These are phyloP conservation scores for Euura saliciscinereae DNA, from an alignment of 1,140 invertebrate genomes.

Conservation along the genomic window DNA sequence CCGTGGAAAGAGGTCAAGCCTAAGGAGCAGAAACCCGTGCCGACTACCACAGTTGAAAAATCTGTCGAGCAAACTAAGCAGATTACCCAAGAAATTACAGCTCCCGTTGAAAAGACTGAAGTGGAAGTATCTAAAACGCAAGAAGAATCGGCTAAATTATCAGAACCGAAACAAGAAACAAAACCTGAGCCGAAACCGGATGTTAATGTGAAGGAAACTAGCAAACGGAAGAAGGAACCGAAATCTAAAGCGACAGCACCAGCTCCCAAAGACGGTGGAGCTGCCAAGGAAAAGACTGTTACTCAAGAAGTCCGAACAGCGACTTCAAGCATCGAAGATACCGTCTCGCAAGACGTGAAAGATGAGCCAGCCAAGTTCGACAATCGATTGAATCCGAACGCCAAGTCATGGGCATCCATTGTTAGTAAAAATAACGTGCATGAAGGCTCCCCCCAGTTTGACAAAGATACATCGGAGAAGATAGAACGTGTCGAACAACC, in stretches of 20 bases:
- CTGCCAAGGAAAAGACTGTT: slow-evolving; percentile 26
- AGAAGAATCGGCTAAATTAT: slow-evolving; percentile 12
- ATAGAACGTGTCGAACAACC: slow-evolving; percentile 6
- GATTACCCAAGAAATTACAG: slow-evolving; percentile 13
- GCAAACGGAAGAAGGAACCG: slow-evolving; percentile 18
- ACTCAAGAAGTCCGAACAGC: slow-evolving; percentile 19
- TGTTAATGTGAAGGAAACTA: slow-evolving; percentile 3
- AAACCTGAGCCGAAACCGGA: slow-evolving; percentile 11
- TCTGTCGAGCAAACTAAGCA: slow-evolving; percentile 12
- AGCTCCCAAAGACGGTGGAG: slow-evolving; percentile 18
- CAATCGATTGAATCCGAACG: slow-evolving; percentile 21
- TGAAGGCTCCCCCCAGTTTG: not conserved
- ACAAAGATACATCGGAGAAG: not conserved
- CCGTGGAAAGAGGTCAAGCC: not conserved
- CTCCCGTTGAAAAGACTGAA: not conserved
- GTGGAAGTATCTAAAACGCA: slow-evolving; percentile 13
- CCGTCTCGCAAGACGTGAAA: not conserved
- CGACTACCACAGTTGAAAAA: not conserved
- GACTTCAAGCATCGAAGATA: slow-evolving; percentile 11
- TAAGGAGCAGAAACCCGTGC: not conserved
- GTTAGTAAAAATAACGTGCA: slow-evolving; percentile 24
- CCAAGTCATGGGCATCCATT: slow-evolving; percentile 37
- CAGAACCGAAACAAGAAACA: not conserved
- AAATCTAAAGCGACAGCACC: slow-evolving; percentile 13
- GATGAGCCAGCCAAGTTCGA: slow-evolving; percentile 12